Evolutionary conservation across 2,113 vertebrate species (phyloP), one percentile per base, ranked within the genome.

Genomic region (Strix uralensis): DNA sequence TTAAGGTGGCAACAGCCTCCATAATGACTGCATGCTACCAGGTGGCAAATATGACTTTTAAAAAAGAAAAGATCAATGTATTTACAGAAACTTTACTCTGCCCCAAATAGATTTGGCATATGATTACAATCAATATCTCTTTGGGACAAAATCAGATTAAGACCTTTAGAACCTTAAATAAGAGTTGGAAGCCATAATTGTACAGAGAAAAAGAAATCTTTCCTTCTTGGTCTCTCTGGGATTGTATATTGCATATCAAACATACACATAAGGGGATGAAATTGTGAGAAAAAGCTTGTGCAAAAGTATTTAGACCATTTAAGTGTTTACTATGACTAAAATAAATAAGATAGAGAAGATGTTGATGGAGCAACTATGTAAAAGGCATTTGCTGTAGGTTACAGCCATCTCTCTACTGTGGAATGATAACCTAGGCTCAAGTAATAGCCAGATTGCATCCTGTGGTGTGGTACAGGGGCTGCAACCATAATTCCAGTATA

Each of bases 381-480:
- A 69, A 84, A 82, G 8, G 0, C 9, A 7, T 73, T 84, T 49
- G 1, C 7, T 38, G 7, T 15, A 34, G 29, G 12, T 79, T 82
- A 11, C 9, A 70, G 32, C 2, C 3, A 12, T 69, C n/a, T 74
- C 27, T 81, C 23, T 47, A 38, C 75, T 3, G 5, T 23, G 21
- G 30, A 51, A 9, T 51, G 17, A 34, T 25, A 47, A 26, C 16
- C 34, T 0, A 47, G 14, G 8, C 4, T 12, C 40, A 80, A 9
- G 13, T 42, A 79, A 52, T 23, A 29, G 9, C 5, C 17, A 55
- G 34, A 61, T 67, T 85, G 30, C 27, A 27, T 61, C 25, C 18
- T 0, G 0, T 29, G 20, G 7, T 78, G 59, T 0, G 1, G 6
- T 40, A 55, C 11, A 52, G 32, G 7, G 40, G 1, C 21, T 95